Percentiles rank a stretch among this genome's conserved stretches.
Evolutionary conservation across 2,113 vertebrate genomes (phyloP).

Genomic region (Dasyurus viverrinus): DNA sequence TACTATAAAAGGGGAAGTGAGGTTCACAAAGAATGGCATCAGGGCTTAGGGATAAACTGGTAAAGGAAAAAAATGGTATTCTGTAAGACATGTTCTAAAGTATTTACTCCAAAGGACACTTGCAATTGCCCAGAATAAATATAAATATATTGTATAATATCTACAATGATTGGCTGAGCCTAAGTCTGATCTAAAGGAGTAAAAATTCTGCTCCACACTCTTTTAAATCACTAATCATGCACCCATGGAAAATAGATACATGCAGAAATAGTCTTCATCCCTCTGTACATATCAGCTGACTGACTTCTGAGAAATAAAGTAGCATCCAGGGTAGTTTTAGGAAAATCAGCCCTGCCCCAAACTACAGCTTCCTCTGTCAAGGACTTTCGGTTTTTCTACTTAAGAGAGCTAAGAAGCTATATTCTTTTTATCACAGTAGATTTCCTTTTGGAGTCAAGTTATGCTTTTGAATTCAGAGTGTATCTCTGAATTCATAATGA

Average conservation of each 20-base stretch:
- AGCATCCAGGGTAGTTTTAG: background rate
- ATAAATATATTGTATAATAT: too few relatives aligned
- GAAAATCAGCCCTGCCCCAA: background rate
- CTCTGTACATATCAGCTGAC: background rate
- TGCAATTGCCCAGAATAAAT: background rate
- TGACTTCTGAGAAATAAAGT: background rate
- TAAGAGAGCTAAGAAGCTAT: background rate
- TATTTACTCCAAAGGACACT: background rate
- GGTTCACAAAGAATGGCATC: background rate
- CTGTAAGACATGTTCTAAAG: background rate
- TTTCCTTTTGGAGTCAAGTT: background rate
- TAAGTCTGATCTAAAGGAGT: too few relatives aligned
- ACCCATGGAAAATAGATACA: background rate
- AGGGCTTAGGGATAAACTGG: background rate
- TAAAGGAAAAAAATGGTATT: background rate
- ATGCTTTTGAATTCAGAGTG: background rate
- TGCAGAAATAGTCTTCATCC: background rate
- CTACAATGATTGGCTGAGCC: too few relatives aligned
- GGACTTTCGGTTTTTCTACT: background rate
- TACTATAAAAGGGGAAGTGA: background rate
- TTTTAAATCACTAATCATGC: background rate
- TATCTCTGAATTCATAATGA: too few relatives aligned
- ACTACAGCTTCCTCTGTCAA: background rate
- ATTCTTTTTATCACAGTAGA: background rate
- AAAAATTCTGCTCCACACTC: too few relatives aligned